phyloP scores from a whole-genome alignment of 2,888 invertebrate species.

The Brachylomia viminalis region DNA sequence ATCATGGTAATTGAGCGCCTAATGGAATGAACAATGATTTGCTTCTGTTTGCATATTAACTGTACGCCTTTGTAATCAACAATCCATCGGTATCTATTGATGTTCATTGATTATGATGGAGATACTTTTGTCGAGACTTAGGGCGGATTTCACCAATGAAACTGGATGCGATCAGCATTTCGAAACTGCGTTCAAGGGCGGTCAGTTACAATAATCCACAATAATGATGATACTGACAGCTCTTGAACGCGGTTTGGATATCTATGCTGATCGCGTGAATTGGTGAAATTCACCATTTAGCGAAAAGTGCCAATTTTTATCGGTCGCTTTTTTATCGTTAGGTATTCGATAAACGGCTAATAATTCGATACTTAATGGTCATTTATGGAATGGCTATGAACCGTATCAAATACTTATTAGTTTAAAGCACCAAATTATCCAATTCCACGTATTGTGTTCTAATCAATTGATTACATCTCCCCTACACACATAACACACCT shows the following conservation, averaged over 20 bases:
- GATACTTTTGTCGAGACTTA: not conserved
- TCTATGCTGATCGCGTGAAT: no score
- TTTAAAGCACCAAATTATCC: constrained; percentile 37
- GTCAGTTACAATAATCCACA: not conserved
- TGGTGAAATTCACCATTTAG: no score
- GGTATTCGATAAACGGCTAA: not conserved
- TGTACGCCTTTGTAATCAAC: constrained; percentile 41
- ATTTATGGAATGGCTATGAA: constrained; percentile 12
- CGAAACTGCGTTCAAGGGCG: not conserved
- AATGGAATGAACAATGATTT: constrained; percentile 52
- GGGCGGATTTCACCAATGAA: not conserved
- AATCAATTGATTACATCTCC: constrained; percentile 62
- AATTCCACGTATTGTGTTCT: constrained; percentile 43
- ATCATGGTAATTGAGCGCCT: constrained; percentile 43
- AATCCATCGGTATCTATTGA: constrained; percentile 34
- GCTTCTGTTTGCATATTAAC: constrained; percentile 33
- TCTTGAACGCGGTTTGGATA: not conserved
- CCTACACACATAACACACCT: constrained; percentile 60
- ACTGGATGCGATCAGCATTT: not conserved
- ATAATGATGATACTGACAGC: not conserved
- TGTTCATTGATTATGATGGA: not conserved
- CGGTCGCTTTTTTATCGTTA: not conserved
- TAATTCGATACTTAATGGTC: constrained; percentile 4
- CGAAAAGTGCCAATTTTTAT: no score
- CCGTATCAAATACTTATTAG: constrained; percentile 34